Conservation (phyloP, 2,797 vertebrate genomes). For the Pseudotriccus pelzelni region DNA sequence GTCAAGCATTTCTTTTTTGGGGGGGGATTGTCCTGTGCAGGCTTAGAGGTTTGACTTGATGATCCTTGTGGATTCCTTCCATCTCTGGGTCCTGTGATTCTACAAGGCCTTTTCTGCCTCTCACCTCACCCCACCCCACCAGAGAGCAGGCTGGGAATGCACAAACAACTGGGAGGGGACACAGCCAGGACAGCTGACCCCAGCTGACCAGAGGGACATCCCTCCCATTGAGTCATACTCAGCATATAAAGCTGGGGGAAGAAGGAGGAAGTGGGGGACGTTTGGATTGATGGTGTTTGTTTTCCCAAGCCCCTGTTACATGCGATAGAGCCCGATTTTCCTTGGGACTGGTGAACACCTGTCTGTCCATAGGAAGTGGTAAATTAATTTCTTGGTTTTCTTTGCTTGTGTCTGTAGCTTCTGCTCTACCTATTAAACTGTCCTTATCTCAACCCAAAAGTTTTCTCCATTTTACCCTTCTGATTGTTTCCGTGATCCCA, state of each 20-base stretch:
- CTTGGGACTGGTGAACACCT: not conserved
- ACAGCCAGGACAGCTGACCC: not conserved
- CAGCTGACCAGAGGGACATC: not conserved
- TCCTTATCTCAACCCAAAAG: not conserved
- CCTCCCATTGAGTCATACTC: rapidly evolving
- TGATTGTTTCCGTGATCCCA: not conserved
- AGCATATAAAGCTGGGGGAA: not conserved
- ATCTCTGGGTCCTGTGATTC: rapidly evolving
- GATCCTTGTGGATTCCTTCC: not conserved
- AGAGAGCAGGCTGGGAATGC: not conserved
- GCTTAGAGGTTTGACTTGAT: not conserved
- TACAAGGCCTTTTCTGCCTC: not conserved
- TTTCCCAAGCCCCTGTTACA: not conserved
- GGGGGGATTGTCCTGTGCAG: not conserved
- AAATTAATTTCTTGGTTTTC: not conserved
- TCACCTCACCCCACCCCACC: not conserved
- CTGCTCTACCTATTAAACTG: not conserved
- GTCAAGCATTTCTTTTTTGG: not conserved
- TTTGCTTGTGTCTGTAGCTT: not conserved
- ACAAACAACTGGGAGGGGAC: not conserved
- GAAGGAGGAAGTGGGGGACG: not conserved
- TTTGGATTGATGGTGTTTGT: not conserved
- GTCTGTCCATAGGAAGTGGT: rapidly evolving
- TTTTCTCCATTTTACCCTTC: not conserved
- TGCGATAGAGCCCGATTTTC: not conserved